Percentiles rank a stretch among this genome's conserved stretches.
Conservation (phyloP, 2,888 invertebrate genomes). For the Podotricha telesiphe region DNA sequence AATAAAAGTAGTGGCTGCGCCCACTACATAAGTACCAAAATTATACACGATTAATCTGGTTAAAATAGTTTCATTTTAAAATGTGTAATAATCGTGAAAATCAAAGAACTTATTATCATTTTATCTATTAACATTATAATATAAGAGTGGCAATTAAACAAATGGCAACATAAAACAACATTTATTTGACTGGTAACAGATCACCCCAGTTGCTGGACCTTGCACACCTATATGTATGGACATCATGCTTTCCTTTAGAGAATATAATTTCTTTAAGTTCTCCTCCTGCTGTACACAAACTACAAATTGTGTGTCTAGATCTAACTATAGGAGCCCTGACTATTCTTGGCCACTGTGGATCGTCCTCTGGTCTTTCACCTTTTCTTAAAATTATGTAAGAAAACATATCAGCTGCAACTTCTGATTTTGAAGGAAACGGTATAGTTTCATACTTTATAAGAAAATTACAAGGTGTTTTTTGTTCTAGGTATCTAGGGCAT, state of each 20-base stretch:
- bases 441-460: constrained; percentile 84
- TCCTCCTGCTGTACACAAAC: constrained; percentile 89
- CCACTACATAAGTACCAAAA: no score
- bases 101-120: no score
- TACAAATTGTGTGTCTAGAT: constrained; percentile 89
- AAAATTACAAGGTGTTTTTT: constrained; percentile 91
- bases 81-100: no score
- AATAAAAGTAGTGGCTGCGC: no score
- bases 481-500: constrained; percentile 88
- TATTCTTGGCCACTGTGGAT: constrained; percentile 90
- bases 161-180: not conserved
- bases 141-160: not conserved
- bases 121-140: not conserved
- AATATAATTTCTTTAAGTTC: constrained; percentile 90
- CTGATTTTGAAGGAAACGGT: constrained; percentile 72
- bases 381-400: constrained; percentile 93
- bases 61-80: no score
- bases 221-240: constrained; percentile 89
- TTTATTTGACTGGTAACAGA: constrained; percentile 86
- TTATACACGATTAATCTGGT: no score
- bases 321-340: constrained; percentile 88
- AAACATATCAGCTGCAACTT: constrained; percentile 84
- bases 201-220: constrained; percentile 91
- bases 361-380: constrained; percentile 81
- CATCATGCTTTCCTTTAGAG: constrained; percentile 89